Conservation (phyloP, 2,113 vertebrate genomes). For the Tamias sibiricus region DNA sequence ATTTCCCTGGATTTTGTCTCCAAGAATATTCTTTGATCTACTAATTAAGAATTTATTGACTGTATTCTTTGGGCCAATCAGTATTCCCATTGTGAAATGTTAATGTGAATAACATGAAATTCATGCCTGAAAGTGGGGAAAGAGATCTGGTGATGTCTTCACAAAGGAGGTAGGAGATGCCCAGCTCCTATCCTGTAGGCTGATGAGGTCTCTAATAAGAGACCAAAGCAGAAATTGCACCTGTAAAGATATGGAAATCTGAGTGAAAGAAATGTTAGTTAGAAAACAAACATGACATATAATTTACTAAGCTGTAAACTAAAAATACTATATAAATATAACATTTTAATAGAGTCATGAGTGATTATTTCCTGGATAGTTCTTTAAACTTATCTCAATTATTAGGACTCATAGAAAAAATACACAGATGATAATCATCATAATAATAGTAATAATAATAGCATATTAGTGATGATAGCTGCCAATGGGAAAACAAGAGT, state of each 20-base stretch:
- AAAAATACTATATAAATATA: not conserved
- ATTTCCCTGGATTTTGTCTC: not conserved
- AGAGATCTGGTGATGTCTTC: not conserved
- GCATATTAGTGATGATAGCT: too few species aligned
- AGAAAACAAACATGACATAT: not conserved
- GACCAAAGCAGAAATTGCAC: not conserved
- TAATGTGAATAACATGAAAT: not conserved
- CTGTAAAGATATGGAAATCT: not conserved
- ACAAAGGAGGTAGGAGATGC: not conserved
- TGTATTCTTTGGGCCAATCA: not conserved
- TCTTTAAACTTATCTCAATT: not conserved
- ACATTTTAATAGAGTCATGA: not conserved
- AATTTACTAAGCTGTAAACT: not conserved
- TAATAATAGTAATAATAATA: too few species aligned
- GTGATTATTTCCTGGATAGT: not conserved
- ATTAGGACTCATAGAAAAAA: not conserved
- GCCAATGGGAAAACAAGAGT: too few species aligned
- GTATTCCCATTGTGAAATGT: not conserved
- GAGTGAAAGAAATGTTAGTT: not conserved
- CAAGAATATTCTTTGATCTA: not conserved
- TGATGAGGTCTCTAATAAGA: not conserved
- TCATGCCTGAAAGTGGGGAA: too few species aligned
- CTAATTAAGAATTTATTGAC: not conserved
- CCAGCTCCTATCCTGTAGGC: not conserved
- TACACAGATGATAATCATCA: too few species aligned